Conservation (phyloP, 2,888 invertebrate species). For the Cheilosia vernalis region DNA sequence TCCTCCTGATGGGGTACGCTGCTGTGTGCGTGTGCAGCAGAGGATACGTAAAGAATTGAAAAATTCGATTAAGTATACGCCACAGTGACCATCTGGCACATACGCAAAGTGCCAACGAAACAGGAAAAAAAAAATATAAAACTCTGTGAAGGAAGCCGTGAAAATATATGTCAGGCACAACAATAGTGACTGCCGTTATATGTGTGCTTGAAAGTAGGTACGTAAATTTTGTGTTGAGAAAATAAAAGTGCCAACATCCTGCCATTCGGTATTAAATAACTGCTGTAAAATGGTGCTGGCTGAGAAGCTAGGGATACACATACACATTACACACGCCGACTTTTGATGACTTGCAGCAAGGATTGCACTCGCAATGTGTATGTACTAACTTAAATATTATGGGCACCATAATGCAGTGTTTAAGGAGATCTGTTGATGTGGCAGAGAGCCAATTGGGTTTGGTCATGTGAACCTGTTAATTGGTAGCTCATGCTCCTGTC, state of each 20-base stretch:
- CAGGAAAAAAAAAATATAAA: background rate
- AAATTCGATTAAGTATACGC: slow-evolving; percentile 71
- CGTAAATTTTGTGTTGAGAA: slow-evolving; percentile 51
- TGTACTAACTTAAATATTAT: too few relatives aligned
- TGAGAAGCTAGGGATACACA: background rate
- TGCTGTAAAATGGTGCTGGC: background rate
- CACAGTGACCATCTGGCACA: slow-evolving; percentile 60
- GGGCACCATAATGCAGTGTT: too few relatives aligned
- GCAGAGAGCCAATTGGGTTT: too few relatives aligned
- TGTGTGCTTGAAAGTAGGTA: slow-evolving; percentile 25
- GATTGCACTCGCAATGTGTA: too few relatives aligned
- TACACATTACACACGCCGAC: background rate
- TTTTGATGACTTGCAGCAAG: background rate
- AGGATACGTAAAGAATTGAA: slow-evolving; percentile 49
- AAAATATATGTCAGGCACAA: slow-evolving; percentile 27
- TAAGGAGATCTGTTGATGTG: too few relatives aligned
- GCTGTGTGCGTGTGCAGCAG: background rate
- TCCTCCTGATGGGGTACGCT: too few relatives aligned
- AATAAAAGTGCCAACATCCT: slow-evolving; percentile 55
- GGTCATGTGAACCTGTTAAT: too few relatives aligned
- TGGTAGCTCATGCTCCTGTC: too few relatives aligned
- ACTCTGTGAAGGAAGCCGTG: background rate
- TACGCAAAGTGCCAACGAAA: slow-evolving; percentile 9
- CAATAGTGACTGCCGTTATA: background rate
- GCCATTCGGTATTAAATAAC: slow-evolving; percentile 18